Evolutionary conservation across 2,888 invertebrate species (phyloP).

Genomic region (Cerceris rybyensis): DNA sequence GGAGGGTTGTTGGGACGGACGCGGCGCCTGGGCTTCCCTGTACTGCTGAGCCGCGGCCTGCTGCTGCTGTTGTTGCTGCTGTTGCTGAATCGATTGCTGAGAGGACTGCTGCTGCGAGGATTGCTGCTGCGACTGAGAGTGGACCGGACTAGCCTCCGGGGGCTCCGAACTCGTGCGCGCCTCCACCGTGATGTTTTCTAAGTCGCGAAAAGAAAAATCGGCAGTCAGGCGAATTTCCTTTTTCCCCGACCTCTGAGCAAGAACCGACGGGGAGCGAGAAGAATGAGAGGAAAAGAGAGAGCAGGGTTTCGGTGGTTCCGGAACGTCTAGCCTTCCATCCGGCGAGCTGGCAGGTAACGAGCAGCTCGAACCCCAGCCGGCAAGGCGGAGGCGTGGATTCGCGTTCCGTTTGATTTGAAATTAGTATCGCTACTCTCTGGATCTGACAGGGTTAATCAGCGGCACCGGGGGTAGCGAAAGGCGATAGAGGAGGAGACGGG

Average conservation of each 20-base stretch:
- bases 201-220: slow-evolving; percentile 1
- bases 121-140: slow-evolving; percentile 77
- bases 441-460: slow-evolving; percentile 82
- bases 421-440: slow-evolving; percentile 82
- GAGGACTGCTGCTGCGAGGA: slow-evolving; percentile 70
- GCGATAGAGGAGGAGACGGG: slow-evolving; percentile 61
- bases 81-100: slow-evolving; percentile 76
- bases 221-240: background rate
- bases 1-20: slow-evolving; percentile 80
- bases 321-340: background rate
- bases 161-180: slow-evolving; percentile 77
- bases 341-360: background rate
- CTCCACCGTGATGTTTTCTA: slow-evolving; percentile 78
- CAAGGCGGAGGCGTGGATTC: slow-evolving; percentile 51
- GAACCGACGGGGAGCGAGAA: background rate
- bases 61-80: slow-evolving; percentile 74
- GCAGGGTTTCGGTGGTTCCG: too few species aligned
- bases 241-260: background rate
- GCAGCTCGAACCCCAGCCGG: background rate
- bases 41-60: slow-evolving; percentile 81
- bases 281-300: too few species aligned
- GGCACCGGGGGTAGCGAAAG: slow-evolving; percentile 64
- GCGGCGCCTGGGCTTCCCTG: slow-evolving; percentile 78
- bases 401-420: slow-evolving; percentile 79
- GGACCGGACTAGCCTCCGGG: slow-evolving; percentile 78